phyloP scores from a whole-genome alignment of 2,113 vertebrate genomes.

The Cyphotilapia sp. region DNA sequence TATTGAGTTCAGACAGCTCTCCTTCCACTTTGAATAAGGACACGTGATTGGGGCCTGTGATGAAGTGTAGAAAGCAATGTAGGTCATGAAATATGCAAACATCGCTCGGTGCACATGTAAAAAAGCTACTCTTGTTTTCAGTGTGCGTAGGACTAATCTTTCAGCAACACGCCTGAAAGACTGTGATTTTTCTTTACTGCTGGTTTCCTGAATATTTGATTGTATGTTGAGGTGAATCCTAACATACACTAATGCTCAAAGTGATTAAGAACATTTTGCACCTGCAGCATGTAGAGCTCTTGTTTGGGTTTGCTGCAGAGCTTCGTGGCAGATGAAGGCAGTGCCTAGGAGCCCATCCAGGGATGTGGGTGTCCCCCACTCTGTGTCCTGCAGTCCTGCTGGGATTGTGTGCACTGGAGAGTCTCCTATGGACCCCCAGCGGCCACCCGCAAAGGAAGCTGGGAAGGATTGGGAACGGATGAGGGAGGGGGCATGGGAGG shows the following conservation, averaged over 20 bases:
- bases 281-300: conserved; percentile 74
- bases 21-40: conserved; percentile 84
- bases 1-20: conserved; percentile 80
- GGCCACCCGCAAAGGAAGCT: conserved; percentile 59
- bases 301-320: conserved; percentile 77
- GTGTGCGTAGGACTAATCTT: background rate
- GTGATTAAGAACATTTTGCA: background rate
- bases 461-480: conserved; percentile 90
- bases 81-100: conserved; percentile 13
- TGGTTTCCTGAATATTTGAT: background rate
- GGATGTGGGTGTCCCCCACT: conserved; percentile 96
- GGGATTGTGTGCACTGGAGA: conserved; percentile 78
- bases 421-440: conserved; percentile 70
- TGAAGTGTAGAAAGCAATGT: background rate
- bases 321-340: conserved; percentile 89
- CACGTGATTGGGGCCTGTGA: conserved; percentile 85
- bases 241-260: background rate
- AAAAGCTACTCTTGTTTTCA: background rate
- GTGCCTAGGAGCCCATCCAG: conserved; percentile 88
- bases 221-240: background rate
- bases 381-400: conserved; percentile 88
- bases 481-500: conserved; percentile 60
- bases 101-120: background rate
- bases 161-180: background rate
- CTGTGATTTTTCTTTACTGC: background rate